Base-by-base conservation (phyloP, 2,888 invertebrate genomes). In the Drosophila anomelani region DNA sequence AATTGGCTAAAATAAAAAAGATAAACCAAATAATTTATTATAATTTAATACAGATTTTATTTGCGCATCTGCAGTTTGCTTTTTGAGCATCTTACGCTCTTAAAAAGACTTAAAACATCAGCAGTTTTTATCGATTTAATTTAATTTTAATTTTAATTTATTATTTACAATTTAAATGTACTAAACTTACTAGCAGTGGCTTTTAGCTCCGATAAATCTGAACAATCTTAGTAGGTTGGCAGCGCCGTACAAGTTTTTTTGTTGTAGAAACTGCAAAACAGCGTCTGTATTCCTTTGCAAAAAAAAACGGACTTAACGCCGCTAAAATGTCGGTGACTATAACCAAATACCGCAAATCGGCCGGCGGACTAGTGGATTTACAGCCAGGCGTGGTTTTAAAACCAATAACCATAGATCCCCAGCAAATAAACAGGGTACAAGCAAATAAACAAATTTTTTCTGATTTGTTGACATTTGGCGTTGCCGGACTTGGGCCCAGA, bases 301-400 rank as follows among this genome's bases (percentile, higher is more conserved):
- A 58, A 61, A 61, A 61, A 58, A 26, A 58, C 9, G 1, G 7
- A 4, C 4, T 55, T 5, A 4, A 8, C 1, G 7, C 23, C 41
- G n/a, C 2, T 51, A n/a, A 10, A 76, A 90, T 91, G 90, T 85
- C 90, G 34, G 76, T 90, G 6, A 89, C 88, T 10, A 86, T 91
- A 12, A 77, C 89, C 0, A 89, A 90, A 70, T 90, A 83, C 76
- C 79, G 79, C 0, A 90, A 89, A 68, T 62, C 80, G 12, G 47
- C 74, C 1, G 60, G 78, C 0, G 82, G 79, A 6, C 67, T 78
- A 26, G 68, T 75, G 43, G 63, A 81, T 7, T 66, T 84, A 12
- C 57, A 77, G 15, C 66, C 80, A 2, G 60, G 76, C 39, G 73
- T 76, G 46, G 64, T 46, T 44, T 78, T 63, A 38, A 78, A 73